These are phyloP conservation scores for Mythimna ferrago DNA, from an alignment of 2,888 invertebrate species.

Conservation along the genomic window DNA sequence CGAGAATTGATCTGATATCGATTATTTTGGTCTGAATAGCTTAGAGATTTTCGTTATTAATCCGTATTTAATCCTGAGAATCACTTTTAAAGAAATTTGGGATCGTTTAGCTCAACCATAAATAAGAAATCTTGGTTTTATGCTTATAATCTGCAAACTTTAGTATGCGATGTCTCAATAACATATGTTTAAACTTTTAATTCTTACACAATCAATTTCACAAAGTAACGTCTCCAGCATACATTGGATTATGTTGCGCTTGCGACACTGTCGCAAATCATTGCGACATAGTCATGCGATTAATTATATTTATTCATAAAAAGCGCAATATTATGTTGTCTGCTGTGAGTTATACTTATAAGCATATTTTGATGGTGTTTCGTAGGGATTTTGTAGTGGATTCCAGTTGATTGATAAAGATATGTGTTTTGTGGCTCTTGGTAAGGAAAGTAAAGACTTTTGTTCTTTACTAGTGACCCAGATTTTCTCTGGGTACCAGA, in stretches of 20 bases:
- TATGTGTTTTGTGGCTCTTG: too few relatives aligned
- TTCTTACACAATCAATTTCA: conserved; percentile 53
- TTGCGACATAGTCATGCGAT: conserved; percentile 41
- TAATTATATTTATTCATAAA: conserved; percentile 50
- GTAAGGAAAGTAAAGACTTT: too few relatives aligned
- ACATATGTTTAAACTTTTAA: conserved; percentile 32
- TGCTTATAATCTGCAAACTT: conserved; percentile 19
- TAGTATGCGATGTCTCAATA: conserved; percentile 30
- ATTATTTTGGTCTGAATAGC: conserved; percentile 7
- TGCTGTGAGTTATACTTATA: conserved; percentile 23
- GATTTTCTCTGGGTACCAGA: too few relatives aligned
- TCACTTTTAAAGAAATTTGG: conserved; percentile 16
- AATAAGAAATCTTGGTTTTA: conserved; percentile 13
- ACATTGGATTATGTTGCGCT: conserved; percentile 35
- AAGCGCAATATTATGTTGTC: conserved; percentile 47
- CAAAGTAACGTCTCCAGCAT: conserved; percentile 25
- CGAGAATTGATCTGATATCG: conserved; percentile 13
- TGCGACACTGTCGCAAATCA: conserved; percentile 44
- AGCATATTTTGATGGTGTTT: conserved; percentile 16
- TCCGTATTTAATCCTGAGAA: conserved; percentile 21
- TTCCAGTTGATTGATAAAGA: background rate
- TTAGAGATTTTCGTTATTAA: conserved; percentile 12
- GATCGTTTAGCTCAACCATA: background rate
- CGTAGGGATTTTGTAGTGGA: background rate
- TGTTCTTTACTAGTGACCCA: too few relatives aligned